Base-by-base conservation (phyloP, 1,140 invertebrate genomes). In the Bemisia tabaci region DNA sequence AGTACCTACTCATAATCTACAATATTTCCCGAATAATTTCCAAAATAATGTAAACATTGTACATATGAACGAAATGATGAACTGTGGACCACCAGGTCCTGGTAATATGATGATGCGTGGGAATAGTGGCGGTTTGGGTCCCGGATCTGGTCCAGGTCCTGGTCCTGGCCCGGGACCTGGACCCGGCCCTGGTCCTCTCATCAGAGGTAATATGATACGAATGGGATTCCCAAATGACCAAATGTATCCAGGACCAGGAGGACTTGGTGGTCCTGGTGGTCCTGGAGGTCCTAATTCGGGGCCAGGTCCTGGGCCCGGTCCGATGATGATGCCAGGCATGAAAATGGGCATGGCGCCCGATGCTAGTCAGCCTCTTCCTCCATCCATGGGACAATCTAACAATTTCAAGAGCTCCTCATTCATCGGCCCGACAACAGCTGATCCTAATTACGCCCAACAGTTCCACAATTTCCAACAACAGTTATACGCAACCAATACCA, bases 381-480 rank as follows among this genome's bases (percentile, higher is more conserved):
- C 89, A 1, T 89, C 87, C 22, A 89, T 91, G 86, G 87, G 86
- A 22, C 86, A 87, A 59, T 78, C 79, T 48, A 84, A 83, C 70
- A 87, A 84, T 69, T 90, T 90, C 77, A 91, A 91, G 74, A 87
- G 85, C 70, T 87, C 87, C 59, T 81, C 87, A 2, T 93, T 92
- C 74, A 86, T 91, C 60, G 88, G 90, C 17, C 90, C 90, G 1
- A 89, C 86, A 21, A 91, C 91, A 65, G 84, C 87, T 61, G 92
- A 95, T 81, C 89, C 92, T 17, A 93, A 91, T 75, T 95, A 95
- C 80, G 92, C 91, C 72, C 91, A 93, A 75, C 92, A 94, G 82
- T 95, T 92, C 80, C 92, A 94, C 77, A 92, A 94, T 78, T 95
- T 95, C 81, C 93, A 95, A 74, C 93, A 95, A 75, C 92, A 94